Base-by-base conservation (phyloP, 2,797 vertebrate species). In the Austrolebias charrua region DNA sequence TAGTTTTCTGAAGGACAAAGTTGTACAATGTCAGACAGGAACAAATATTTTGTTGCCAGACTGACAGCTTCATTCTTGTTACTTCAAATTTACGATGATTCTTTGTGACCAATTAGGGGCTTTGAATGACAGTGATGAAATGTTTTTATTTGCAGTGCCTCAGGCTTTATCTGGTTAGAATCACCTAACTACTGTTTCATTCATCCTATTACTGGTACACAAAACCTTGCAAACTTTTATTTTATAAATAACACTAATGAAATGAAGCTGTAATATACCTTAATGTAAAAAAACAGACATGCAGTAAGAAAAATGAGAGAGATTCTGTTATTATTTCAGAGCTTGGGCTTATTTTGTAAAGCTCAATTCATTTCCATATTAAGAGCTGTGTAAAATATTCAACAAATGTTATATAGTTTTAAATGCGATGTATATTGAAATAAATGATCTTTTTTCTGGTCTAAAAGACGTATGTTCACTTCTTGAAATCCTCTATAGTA, bases 281-380 rank as follows among this genome's bases (percentile, higher is more conserved):
- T 91, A 86, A 88, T 92, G 89, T 89, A 43, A 44, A 55, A 86
- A 89, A 59, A 57, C 63, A 91, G 89, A 87, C 86, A 91, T 93
- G 86, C 81, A 83, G 86, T 86, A 80, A 93, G 90, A 92, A 91
- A 92, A 82, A 82, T 91, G 92, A 83, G 84, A 89, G 82, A 90
- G 90, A 92, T 86, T 71, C 85, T 59, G 14, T 63, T 70, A 89
- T 78, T 76, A 94, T 95, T 94, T 95, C 87, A 93, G 87, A 96
- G 93, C 94, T 94, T 94, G 89, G 92, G 94, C 91, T 96, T 96
- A 94, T 97, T 97, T 97, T 97, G 90, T 95, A 96, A 88, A 87
- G 75, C 71, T 80, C 47, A 70, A 69, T 76, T 83, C 74, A 84
- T 92, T 89, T 90, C 78, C 76, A 85, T 88, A 66, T 77, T 79